These are phyloP conservation scores for Pseudolycoriella hygida DNA, from an alignment of 2,888 invertebrate genomes.

Conservation along the genomic window DNA sequence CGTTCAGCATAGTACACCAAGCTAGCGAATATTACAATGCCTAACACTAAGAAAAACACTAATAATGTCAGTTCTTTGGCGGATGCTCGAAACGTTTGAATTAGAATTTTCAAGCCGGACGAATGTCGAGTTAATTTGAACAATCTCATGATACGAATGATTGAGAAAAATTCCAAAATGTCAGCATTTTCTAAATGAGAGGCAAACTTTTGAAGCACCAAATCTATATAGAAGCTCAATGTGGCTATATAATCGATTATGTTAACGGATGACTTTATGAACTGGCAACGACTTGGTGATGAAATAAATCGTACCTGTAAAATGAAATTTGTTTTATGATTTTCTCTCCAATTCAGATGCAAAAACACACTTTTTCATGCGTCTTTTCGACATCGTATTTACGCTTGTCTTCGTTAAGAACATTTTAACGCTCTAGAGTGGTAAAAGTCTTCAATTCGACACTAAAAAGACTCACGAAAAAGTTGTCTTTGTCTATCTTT, in stretches of 20 bases:
- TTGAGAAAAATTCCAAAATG: constrained; percentile 93
- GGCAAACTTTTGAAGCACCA: constrained; percentile 75
- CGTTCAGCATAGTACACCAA: constrained; percentile 96
- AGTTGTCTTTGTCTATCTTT: too few species aligned
- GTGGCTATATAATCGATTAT: constrained; percentile 99
- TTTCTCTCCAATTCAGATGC: too few species aligned
- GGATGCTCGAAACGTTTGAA: constrained; percentile 93
- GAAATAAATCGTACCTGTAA: constrained; percentile 66
- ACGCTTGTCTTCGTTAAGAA: background rate
- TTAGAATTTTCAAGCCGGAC: constrained; percentile 92
- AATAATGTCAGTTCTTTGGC: constrained; percentile 91
- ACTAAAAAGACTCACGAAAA: too few species aligned
- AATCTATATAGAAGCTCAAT: constrained; percentile 92
- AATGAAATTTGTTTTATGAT: background rate
- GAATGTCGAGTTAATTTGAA: constrained; percentile 95
- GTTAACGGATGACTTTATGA: constrained; percentile 91
- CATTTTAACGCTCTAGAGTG: too few species aligned
- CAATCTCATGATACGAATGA: constrained; percentile 92
- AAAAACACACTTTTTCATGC: too few species aligned
- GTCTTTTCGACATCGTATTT: too few species aligned
- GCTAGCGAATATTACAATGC: constrained; percentile 96
- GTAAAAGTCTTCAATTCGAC: too few species aligned
- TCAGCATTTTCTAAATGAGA: constrained; percentile 86
- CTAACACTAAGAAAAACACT: constrained; percentile 94
- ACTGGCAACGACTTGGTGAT: constrained; percentile 84